Evolutionary conservation across 2,113 vertebrate genomes (phyloP).

Genomic region (Holacanthus passer): DNA sequence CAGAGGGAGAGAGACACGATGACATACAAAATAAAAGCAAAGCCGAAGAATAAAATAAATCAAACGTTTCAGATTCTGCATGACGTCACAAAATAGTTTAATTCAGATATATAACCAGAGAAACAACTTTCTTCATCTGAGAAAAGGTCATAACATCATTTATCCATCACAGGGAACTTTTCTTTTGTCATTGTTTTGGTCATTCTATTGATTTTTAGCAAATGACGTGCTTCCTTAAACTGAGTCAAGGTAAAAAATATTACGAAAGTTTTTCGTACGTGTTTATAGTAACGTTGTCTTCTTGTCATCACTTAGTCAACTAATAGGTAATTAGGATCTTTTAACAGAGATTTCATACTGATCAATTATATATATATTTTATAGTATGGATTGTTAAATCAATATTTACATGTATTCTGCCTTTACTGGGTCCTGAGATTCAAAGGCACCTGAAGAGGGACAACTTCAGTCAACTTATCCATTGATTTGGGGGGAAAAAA

Average conservation of each 20-base stretch:
- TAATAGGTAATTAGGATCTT: background rate
- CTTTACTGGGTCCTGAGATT: background rate
- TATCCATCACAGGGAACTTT: background rate
- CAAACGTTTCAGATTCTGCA: too few relatives aligned
- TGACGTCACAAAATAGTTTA: background rate
- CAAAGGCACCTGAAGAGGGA: too few relatives aligned
- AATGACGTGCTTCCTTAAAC: background rate
- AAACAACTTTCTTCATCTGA: background rate
- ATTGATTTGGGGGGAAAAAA: background rate
- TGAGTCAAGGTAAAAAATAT: background rate
- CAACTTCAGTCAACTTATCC: background rate
- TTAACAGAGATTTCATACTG: background rate
- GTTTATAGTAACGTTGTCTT: background rate
- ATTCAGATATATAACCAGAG: background rate
- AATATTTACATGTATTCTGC: background rate
- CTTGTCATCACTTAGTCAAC: slow-evolving; percentile 8
- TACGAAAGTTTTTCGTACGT: too few relatives aligned
- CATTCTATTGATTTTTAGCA: background rate
- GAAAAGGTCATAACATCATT: background rate
- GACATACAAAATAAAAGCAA: background rate
- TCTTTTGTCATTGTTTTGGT: background rate
- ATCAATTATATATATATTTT: too few relatives aligned
- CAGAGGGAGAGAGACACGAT: too few relatives aligned
- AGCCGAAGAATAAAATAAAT: too few relatives aligned
- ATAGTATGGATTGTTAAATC: too few relatives aligned